Base-by-base conservation (phyloP, 2,888 invertebrate species). In the Pandemis heparana region DNA sequence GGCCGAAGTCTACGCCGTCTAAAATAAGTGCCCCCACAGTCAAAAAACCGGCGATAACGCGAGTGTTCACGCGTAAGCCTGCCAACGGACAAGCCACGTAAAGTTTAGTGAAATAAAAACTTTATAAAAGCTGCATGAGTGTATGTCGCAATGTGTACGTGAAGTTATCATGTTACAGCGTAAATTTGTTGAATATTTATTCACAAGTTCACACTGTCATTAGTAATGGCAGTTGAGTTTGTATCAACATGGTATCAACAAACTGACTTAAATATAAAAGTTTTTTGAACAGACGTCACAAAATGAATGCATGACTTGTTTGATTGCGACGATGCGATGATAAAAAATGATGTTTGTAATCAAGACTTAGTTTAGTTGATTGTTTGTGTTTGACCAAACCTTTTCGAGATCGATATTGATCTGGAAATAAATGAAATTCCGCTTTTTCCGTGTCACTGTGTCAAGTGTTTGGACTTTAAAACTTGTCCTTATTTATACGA, bases 21-120 rank as follows among this genome's bases (percentile, higher is more conserved):
- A 88, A 88, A 74, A 71, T 82, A 6, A 79, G 76, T 9, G 53
- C 79, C 5, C 81, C 82, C 53, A 79, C 81, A 46, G 79, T 81
- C 1, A 89, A 86, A 76, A 92, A 89, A 76, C 83, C 88, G 12
- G 76, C 81, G 0, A 82, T 78, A n/a, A 78, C 87, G 0, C 85
- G 88, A 78, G 81, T 87, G 32, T 90, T 92, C 76, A 77, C 86
- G n/a, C 85, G 89, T 46, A 94, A 92, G 79, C 86, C 87, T 5
- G 74, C 84, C 14, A 87, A 82, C 72, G 89, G 89, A 51, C 91
- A 88, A 77, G 77, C 83, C 23, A 84, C 87, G 8, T 85, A 87
- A 70, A 46, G 46, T n/a, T 53, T 48, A 48, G 48, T 14, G 32
- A 38, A 39, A 65, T 38, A 10, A 62, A 62, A 62, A 62, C n/a